Evolutionary conservation across 2,113 vertebrate genomes (phyloP).

Genomic region (Entelurus aequoreus): DNA sequence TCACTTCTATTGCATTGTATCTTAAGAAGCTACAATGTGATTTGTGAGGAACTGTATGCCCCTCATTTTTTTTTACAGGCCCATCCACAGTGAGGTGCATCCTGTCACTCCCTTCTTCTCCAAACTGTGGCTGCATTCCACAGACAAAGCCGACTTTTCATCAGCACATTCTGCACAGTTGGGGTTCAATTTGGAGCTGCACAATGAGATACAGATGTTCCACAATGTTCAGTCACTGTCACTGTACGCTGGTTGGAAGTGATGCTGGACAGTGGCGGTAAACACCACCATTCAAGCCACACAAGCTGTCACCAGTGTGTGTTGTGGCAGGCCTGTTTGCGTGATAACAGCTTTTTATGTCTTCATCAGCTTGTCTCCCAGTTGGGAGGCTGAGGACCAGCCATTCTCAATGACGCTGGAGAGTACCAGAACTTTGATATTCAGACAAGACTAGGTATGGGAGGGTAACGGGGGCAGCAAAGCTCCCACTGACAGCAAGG

Average conservation of each 20-base stretch:
- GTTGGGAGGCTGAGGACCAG: constrained; percentile 22
- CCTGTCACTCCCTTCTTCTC: constrained; percentile 38
- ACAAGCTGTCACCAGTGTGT: constrained; percentile 42
- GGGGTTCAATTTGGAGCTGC: constrained; percentile 32
- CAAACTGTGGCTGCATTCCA: constrained; percentile 45
- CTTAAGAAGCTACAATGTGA: no score
- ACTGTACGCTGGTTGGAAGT: constrained; percentile 15
- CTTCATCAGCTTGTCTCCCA: constrained; percentile 39
- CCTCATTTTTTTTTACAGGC: not conserved
- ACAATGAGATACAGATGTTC: constrained; percentile 45
- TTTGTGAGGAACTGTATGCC: no score
- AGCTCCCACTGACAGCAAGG: constrained; percentile 61
- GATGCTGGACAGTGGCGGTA: constrained; percentile 19
- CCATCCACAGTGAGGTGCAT: constrained; percentile 44
- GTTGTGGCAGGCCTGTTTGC: constrained; percentile 26
- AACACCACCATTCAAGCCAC: constrained; percentile 41
- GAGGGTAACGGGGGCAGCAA: constrained; percentile 40
- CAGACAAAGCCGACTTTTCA: constrained; percentile 17
- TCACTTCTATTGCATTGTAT: no score
- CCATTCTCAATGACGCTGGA: constrained; percentile 47
- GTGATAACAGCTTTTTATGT: constrained; percentile 22
- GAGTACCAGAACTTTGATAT: constrained; percentile 41
- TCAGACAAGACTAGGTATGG: constrained; percentile 22
- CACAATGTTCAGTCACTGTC: constrained; percentile 11
- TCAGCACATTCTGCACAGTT: constrained; percentile 28